Evolutionary conservation across 2,113 vertebrate species (phyloP), one percentile per base, ranked within the genome.

Genomic region (Hirundichthys speculiger): DNA sequence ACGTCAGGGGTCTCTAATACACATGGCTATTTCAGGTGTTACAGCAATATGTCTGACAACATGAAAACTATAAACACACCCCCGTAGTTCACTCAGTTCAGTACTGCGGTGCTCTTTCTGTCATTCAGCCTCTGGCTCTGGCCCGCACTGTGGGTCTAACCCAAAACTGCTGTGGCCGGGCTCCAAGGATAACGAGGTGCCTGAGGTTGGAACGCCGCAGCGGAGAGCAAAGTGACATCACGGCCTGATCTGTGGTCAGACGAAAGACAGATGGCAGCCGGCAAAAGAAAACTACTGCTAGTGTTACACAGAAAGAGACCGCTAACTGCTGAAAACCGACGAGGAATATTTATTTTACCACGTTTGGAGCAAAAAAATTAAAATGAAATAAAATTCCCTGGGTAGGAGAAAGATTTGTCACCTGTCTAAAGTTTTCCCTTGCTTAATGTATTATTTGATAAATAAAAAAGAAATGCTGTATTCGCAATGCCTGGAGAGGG

Each of bases 181-280:
- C 71, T 88, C 82, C 88, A 88, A 87, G 77, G 77, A 83, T 84
- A 91, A 91, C 83, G 76, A 88, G 84, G 86, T 85, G 86, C 79
- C 79, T 84, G 81, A 88, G 86, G 82, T 86, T 60, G 57, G 56
- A 79, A 20, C 16, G 55, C 79, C 34, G 64, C 34, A 49, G 45
- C 2, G 40, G 39, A 57, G 74, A 48, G 58, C 5, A 49, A 64
- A 65, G 67, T 77, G 86, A 87, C 79, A 86, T 84, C 86, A 83
- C 70, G 41, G 80, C 57, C 59, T 48, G 46, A 67, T 81, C 83
- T 83, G 77, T 63, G 71, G 82, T 86, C 77, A 56, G 69, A 56
- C 39, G 5, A 64, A 50, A 75, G 69, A 82, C 65, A 58, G 34
- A 68, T 65, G 82, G 71, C 59, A 61, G 47, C 14, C 16, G 25